Percentiles rank a stretch among this genome's conserved stretches.
Evolutionary conservation across 2,888 invertebrate species (phyloP).

Genomic region (Platycheirus rosarum): DNA sequence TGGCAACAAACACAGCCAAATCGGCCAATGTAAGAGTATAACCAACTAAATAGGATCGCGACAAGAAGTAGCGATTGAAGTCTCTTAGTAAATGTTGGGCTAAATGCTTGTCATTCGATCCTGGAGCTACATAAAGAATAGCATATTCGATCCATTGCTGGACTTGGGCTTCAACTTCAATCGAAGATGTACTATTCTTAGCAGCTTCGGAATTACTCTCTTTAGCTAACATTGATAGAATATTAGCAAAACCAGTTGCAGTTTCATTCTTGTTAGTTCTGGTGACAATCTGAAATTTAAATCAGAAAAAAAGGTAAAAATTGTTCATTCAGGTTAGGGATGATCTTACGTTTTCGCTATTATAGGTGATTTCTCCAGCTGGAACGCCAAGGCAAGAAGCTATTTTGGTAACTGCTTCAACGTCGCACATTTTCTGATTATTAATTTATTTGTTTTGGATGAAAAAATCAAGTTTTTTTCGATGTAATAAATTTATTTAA

Average conservation of each 20-base stretch:
- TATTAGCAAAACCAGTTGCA: slow-evolving; percentile 84
- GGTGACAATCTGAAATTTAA: slow-evolving; percentile 83
- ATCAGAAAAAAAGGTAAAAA: slow-evolving; percentile 8
- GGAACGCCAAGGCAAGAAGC: slow-evolving; percentile 84
- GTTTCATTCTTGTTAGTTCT: slow-evolving; percentile 82
- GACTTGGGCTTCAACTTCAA: slow-evolving; percentile 83
- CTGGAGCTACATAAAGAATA: slow-evolving; percentile 81
- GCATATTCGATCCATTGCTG: slow-evolving; percentile 89
- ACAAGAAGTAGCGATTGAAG: slow-evolving; percentile 84
- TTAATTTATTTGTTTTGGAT: background rate
- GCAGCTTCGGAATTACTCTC: slow-evolving; percentile 82
- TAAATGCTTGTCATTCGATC: slow-evolving; percentile 79
- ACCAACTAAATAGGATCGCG: slow-evolving; percentile 85
- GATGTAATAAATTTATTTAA: background rate
- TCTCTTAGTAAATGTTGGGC: slow-evolving; percentile 82
- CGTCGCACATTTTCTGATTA: slow-evolving; percentile 79
- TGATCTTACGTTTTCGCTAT: slow-evolving; percentile 83
- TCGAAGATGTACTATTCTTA: slow-evolving; percentile 77
- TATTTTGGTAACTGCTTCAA: slow-evolving; percentile 82
- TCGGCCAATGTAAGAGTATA: slow-evolving; percentile 87
- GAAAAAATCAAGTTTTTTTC: too few species aligned
- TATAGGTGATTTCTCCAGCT: slow-evolving; percentile 84
- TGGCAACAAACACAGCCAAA: slow-evolving; percentile 87
- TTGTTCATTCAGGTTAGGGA: too few species aligned
- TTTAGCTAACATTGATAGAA: slow-evolving; percentile 83